A percentile compares a stretch with the other conserved stretches of the same genome.
These are phyloP conservation scores for Zygaena filipendulae DNA, from an alignment of 2,888 invertebrate genomes.

Conservation along the genomic window DNA sequence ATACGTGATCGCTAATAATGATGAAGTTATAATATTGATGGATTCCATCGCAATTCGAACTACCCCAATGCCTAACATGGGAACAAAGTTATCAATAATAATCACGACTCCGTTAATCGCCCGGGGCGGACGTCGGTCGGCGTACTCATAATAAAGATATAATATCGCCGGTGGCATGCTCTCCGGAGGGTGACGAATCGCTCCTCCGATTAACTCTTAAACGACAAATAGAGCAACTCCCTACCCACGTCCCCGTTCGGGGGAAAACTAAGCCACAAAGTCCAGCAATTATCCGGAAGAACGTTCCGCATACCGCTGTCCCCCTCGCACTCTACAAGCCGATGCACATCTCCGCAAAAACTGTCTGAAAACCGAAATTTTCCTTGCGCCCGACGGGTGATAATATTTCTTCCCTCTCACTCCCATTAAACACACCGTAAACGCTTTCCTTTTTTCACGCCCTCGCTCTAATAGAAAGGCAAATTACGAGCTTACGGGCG, in stretches of 20 bases:
- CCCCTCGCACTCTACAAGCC: conserved; percentile 50
- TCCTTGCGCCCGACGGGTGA: conserved; percentile 62
- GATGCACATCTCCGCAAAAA: conserved; percentile 66
- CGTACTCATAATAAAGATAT: conserved; percentile 62
- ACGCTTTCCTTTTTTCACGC: conserved; percentile 70
- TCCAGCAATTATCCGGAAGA: conserved; percentile 64
- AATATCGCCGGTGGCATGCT: conserved; percentile 49
- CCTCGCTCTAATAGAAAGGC: conserved; percentile 69
- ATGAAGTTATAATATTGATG: no score
- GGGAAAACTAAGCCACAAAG: conserved; percentile 66
- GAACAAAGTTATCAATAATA: conserved; percentile 64
- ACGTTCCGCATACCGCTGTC: conserved; percentile 48
- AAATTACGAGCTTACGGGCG: conserved; percentile 69
- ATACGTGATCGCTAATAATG: no score
- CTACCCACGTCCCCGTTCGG: conserved; percentile 46
- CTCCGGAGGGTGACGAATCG: conserved; percentile 66
- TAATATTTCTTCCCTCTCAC: conserved; percentile 68
- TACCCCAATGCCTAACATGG: conserved; percentile 9
- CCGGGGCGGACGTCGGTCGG: conserved; percentile 34
- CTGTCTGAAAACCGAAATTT: conserved; percentile 65
- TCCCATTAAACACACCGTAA: conserved; percentile 69
- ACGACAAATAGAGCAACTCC: conserved; percentile 67
- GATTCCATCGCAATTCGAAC: no score
- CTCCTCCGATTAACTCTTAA: conserved; percentile 68
- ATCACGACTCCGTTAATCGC: conserved; percentile 58